A percentile compares a stretch with the other conserved stretches of the same genome.
These are phyloP conservation scores for Colius striatus DNA, from an alignment of 2,113 vertebrate genomes.

Conservation along the genomic window DNA sequence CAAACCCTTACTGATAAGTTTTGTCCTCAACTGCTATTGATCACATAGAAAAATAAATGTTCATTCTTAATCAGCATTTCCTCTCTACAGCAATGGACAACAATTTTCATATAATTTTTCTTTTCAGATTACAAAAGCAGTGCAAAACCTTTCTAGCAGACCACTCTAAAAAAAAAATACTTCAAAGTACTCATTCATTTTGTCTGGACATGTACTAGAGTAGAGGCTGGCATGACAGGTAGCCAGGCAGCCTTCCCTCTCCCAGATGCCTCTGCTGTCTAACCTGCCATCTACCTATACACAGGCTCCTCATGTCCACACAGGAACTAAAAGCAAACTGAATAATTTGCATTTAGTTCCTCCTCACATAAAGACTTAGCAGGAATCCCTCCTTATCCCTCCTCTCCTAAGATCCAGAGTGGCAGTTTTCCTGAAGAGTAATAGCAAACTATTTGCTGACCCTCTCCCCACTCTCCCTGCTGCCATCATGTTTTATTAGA, in stretches of 20 bases:
- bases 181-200: background rate
- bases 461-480: no score
- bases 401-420: background rate
- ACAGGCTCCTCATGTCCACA: background rate
- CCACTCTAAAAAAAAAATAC: background rate
- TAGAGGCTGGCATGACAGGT: background rate
- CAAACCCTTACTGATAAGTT: background rate
- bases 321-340: background rate
- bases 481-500: background rate
- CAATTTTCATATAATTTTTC: background rate
- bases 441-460: background rate
- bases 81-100: background rate
- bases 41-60: background rate
- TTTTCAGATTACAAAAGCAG: background rate
- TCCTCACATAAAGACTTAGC: background rate
- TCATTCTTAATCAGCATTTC: background rate
- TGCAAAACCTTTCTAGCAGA: background rate
- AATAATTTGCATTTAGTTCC: background rate
- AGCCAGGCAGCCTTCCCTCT: background rate
- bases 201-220: background rate
- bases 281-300: background rate
- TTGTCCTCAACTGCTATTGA: background rate
- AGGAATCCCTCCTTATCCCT: background rate
- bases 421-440: background rate
- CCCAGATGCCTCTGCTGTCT: background rate